These are phyloP conservation scores for Sinocyclocheilus anshuiensis DNA, from an alignment of 2,113 vertebrate genomes.

Conservation along the genomic window DNA sequence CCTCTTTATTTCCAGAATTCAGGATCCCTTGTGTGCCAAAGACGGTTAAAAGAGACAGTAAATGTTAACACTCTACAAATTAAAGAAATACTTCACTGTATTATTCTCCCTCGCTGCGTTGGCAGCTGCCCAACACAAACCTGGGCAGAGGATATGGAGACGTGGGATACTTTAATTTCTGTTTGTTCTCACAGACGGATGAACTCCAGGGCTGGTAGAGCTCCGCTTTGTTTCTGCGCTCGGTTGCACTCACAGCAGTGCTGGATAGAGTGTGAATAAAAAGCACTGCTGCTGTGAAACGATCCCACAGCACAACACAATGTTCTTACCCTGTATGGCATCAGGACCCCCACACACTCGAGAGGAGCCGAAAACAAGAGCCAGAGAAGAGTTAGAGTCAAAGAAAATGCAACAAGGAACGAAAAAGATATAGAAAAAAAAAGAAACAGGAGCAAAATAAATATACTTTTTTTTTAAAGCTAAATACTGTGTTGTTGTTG, in stretches of 20 bases:
- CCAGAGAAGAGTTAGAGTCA: not conserved
- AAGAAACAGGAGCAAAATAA: not conserved
- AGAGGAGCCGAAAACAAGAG: not conserved
- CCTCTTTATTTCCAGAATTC: not conserved
- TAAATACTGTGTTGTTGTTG: no score
- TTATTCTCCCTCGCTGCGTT: not conserved
- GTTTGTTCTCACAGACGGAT: not conserved
- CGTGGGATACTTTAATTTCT: not conserved
- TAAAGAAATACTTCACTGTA: not conserved
- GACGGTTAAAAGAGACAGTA: not conserved
- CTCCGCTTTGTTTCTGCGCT: not conserved
- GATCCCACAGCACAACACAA: constrained; percentile 5
- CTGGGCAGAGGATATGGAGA: not conserved
- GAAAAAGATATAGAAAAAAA: not conserved
- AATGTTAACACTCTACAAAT: not conserved
- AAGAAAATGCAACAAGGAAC: not conserved
- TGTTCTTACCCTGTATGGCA: not conserved
- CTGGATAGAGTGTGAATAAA: constrained; percentile 28
- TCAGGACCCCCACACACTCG: not conserved
- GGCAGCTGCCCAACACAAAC: constrained; percentile 9
- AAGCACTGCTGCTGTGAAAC: not conserved
- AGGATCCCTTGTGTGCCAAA: not conserved
- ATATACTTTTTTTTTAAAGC: not conserved
- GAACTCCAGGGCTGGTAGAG: not conserved
- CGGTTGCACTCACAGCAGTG: constrained; percentile 1